Conservation (phyloP, 1,140 invertebrate species). For the Penaeus japonicus region DNA sequence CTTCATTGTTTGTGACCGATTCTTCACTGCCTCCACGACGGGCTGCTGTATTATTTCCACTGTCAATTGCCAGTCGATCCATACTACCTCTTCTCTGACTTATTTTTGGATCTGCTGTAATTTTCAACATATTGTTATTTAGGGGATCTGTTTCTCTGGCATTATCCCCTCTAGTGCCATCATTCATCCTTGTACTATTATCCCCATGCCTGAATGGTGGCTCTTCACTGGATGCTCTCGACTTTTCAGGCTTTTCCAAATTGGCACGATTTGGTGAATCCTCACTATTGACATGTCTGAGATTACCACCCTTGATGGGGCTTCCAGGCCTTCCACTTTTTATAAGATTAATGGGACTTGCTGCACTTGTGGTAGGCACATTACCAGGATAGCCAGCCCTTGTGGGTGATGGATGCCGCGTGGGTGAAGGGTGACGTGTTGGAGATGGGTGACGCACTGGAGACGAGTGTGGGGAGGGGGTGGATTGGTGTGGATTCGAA, state of each 20-base stretch:
- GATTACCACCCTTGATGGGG: constrained; percentile 16
- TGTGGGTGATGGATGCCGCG: constrained; percentile 21
- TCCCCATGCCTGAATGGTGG: constrained; percentile 8
- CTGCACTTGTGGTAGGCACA: background rate
- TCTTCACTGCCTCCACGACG: constrained; percentile 18
- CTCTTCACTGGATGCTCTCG: constrained; percentile 17
- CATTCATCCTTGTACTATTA: constrained; percentile 10
- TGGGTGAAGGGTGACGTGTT: constrained; percentile 24
- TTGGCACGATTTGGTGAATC: background rate
- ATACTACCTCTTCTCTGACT: background rate
- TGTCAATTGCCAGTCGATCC: constrained; percentile 11
- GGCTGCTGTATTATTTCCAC: background rate
- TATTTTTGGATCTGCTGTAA: background rate
- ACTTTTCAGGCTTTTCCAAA: background rate
- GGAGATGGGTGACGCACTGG: constrained; percentile 43
- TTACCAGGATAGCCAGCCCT: background rate
- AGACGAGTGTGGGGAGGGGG: constrained; percentile 29
- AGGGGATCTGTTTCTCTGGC: background rate
- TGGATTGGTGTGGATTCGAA: constrained; percentile 29
- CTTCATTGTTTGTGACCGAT: background rate
- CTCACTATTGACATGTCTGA: constrained; percentile 14
- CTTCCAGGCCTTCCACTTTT: constrained; percentile 28
- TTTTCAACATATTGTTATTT: constrained; percentile 13
- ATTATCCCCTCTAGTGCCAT: background rate
- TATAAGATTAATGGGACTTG: background rate